These are phyloP conservation scores for Sycophila texana DNA, from an alignment of 2,888 invertebrate genomes.

Conservation along the genomic window DNA sequence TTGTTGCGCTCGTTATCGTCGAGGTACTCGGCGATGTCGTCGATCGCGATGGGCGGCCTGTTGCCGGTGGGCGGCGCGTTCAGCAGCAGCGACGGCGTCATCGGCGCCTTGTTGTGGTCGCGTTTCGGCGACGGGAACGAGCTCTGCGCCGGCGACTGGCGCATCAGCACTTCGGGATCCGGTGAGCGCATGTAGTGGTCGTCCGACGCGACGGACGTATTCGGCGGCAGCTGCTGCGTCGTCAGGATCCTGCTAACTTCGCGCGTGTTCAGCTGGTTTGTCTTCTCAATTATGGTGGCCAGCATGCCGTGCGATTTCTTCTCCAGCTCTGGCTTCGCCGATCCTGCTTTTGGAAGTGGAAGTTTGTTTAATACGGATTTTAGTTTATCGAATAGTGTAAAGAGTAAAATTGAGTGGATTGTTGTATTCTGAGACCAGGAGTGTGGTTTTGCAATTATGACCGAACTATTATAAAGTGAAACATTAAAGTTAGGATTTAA, in stretches of 20 bases:
- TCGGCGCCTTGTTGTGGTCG: constrained; percentile 58
- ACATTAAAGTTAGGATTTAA: no score
- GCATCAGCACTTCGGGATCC: constrained; percentile 49
- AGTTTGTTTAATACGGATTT: no score
- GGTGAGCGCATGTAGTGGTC: constrained; percentile 63
- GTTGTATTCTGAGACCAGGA: no score
- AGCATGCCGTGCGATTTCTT: constrained; percentile 58
- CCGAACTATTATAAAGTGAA: no score
- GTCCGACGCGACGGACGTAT: constrained; percentile 48
- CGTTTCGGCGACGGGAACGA: constrained; percentile 59
- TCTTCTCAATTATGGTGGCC: constrained; percentile 63
- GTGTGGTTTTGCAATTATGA: no score
- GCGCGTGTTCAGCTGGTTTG: constrained; percentile 46
- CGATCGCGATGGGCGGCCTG: constrained; percentile 66
- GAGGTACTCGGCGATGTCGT: constrained; percentile 70
- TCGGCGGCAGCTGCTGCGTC: constrained; percentile 52
- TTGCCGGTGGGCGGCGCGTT: constrained; percentile 63
- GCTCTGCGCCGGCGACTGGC: constrained; percentile 44
- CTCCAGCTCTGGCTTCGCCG: no score
- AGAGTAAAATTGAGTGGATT: no score
- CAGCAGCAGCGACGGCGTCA: constrained; percentile 63
- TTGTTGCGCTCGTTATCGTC: constrained; percentile 72
- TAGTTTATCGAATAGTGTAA: no score
- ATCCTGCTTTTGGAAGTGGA: no score
- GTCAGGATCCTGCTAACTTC: constrained; percentile 51